phyloP scores from a whole-genome alignment of 2,113 vertebrate genomes.

The Megaleporinus macrocephalus region DNA sequence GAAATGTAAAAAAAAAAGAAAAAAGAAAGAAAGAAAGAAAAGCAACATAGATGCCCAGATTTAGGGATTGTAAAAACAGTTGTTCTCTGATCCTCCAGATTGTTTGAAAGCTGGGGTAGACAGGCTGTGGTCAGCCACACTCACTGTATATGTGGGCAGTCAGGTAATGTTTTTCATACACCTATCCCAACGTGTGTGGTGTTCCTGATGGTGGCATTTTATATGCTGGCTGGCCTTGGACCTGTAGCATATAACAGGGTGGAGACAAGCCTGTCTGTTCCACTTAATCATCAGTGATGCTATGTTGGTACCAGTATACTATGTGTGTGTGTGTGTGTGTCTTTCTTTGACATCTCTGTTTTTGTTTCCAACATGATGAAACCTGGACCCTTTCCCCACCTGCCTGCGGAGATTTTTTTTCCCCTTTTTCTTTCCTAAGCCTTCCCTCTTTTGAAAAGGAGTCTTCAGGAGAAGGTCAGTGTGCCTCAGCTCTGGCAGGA shows the following conservation, averaged over 20 bases:
- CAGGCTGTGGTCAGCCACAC: constrained; percentile 24
- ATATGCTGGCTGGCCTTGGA: constrained; percentile 60
- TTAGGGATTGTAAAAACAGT: neutral
- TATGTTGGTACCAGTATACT: constrained; percentile 54
- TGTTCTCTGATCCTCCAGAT: neutral
- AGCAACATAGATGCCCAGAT: neutral
- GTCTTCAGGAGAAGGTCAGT: constrained; percentile 69
- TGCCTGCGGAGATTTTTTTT: constrained; percentile 35
- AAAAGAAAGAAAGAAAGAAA: too few species aligned
- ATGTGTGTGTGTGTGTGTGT: constrained; percentile 30
- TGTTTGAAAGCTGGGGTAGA: constrained; percentile 21
- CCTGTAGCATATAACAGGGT: constrained; percentile 55
- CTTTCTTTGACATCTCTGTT: constrained; percentile 59
- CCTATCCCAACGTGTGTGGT: constrained; percentile 51
- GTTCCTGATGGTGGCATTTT: constrained; percentile 57
- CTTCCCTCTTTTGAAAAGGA: constrained; percentile 53
- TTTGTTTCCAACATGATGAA: constrained; percentile 65
- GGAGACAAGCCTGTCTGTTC: constrained; percentile 60
- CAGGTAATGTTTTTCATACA: constrained; percentile 32
- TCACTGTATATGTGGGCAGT: constrained; percentile 23
- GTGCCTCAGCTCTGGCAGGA: constrained; percentile 60
- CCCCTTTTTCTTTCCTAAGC: constrained; percentile 5
- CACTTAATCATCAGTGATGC: constrained; percentile 70
- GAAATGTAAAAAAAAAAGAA: neutral
- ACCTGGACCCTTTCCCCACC: constrained; percentile 53